phyloP scores from a whole-genome alignment of 1,140 invertebrate species.

The Calosoma granatense region DNA sequence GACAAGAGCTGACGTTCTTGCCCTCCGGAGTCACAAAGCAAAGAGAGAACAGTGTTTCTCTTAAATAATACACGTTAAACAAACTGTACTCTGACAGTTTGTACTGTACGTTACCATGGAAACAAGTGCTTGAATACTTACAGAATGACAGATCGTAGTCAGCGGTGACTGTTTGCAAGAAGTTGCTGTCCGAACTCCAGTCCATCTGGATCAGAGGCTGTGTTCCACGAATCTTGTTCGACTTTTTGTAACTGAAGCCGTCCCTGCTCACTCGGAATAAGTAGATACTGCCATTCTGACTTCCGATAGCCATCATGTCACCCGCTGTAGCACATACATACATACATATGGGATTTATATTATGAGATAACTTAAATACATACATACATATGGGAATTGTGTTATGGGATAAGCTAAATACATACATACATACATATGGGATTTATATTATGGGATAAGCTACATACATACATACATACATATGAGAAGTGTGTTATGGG shows the following conservation, averaged over 20 bases:
- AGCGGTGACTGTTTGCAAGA: slow-evolving; percentile 80
- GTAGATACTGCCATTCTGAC: slow-evolving; percentile 80
- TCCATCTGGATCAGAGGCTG: slow-evolving; percentile 77
- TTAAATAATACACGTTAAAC: too few relatives aligned
- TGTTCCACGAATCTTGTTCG: slow-evolving; percentile 72
- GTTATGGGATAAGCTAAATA: too few relatives aligned
- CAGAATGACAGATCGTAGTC: slow-evolving; percentile 87
- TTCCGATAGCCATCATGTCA: slow-evolving; percentile 80
- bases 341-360: not conserved
- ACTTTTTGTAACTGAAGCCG: slow-evolving; percentile 79
- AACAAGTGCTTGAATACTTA: too few relatives aligned
- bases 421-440: slow-evolving; percentile 14
- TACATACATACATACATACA: slow-evolving; percentile 7
- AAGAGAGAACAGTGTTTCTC: too few relatives aligned
- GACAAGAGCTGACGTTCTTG: not conserved
- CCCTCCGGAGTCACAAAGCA: not conserved
- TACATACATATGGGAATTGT: not conserved
- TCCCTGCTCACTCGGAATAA: slow-evolving; percentile 73
- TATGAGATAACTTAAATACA: too few relatives aligned
- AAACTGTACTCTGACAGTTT: too few relatives aligned
- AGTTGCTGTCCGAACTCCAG: slow-evolving; percentile 83
- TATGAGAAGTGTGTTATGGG: not conserved
- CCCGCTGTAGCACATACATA: slow-evolving; percentile 60
- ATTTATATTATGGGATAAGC: too few relatives aligned
- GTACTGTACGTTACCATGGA: too few relatives aligned